Evolutionary conservation across 2,797 vertebrate genomes (phyloP).

Genomic region (Manis crassicaudata): DNA sequence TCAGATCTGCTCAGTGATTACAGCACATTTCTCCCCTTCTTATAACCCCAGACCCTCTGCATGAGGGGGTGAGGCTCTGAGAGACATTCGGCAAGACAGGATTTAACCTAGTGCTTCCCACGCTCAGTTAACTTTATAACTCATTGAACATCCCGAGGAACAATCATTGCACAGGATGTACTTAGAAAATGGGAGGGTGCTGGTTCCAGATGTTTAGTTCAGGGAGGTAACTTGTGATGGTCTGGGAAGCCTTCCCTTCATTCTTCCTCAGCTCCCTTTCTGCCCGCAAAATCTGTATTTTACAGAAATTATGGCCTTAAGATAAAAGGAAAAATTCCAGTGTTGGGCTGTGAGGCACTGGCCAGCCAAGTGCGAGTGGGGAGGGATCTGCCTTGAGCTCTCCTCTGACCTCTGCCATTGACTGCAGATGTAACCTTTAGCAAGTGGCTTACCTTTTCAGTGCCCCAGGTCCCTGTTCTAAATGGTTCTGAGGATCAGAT

Average conservation of each 20-base stretch:
- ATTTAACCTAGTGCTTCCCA: not conserved
- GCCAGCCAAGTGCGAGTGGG: not conserved
- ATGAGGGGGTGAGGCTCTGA: not conserved
- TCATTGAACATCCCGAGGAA: not conserved
- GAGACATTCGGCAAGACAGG: not conserved
- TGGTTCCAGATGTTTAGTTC: not conserved
- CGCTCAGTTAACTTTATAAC: not conserved
- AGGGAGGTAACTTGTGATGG: not conserved
- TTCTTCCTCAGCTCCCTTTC: not conserved
- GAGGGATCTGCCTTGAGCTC: not conserved
- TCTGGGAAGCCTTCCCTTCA: not conserved
- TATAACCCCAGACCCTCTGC: too few relatives aligned
- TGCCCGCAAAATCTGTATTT: not conserved
- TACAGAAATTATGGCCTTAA: not conserved
- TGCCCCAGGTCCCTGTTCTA: not conserved
- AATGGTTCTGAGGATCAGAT: not conserved
- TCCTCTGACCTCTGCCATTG: not conserved
- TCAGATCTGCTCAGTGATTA: not conserved
- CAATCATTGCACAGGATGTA: not conserved
- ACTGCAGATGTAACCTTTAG: not conserved
- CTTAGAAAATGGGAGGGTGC: not conserved
- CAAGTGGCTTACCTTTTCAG: not conserved
- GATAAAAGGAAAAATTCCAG: not conserved
- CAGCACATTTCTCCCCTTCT: not conserved
- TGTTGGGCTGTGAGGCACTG: not conserved